These are phyloP conservation scores for Calephelis nemesis DNA, from an alignment of 1,140 invertebrate genomes.

Conservation along the genomic window DNA sequence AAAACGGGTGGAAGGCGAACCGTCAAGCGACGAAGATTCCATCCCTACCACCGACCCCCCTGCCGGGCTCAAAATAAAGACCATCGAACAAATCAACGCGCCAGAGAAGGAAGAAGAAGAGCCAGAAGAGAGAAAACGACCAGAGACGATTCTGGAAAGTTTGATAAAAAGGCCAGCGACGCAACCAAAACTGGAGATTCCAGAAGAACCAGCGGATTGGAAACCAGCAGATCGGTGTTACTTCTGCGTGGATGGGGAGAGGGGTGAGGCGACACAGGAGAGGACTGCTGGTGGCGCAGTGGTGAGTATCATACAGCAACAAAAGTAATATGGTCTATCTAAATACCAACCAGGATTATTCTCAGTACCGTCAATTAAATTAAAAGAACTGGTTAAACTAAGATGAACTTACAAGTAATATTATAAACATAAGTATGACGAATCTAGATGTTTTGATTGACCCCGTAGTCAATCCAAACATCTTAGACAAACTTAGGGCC, in stretches of 20 bases:
- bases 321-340: too few relatives aligned
- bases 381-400: too few relatives aligned
- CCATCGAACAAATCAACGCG: constrained; percentile 75
- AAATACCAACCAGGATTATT: too few relatives aligned
- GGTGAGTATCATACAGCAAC: constrained; percentile 39
- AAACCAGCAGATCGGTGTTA: constrained; percentile 91
- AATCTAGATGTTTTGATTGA: too few relatives aligned
- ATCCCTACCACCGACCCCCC: constrained; percentile 65
- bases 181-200: constrained; percentile 70
- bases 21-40: constrained; percentile 64
- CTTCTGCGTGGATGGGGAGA: constrained; percentile 91
- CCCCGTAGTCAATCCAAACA: too few relatives aligned
- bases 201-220: constrained; percentile 86
- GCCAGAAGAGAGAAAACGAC: constrained; percentile 41
- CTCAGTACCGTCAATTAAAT: too few relatives aligned
- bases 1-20: constrained; percentile 71
- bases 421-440: too few relatives aligned
- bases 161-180: constrained; percentile 74
- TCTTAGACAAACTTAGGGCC: too few relatives aligned
- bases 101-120: constrained; percentile 51
- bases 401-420: too few relatives aligned
- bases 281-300: constrained; percentile 43
- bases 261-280: constrained; percentile 53
- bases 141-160: constrained; percentile 73
- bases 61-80: constrained; percentile 74